phyloP scores from a whole-genome alignment of 2,888 invertebrate species.

The Eledone cirrhosa region DNA sequence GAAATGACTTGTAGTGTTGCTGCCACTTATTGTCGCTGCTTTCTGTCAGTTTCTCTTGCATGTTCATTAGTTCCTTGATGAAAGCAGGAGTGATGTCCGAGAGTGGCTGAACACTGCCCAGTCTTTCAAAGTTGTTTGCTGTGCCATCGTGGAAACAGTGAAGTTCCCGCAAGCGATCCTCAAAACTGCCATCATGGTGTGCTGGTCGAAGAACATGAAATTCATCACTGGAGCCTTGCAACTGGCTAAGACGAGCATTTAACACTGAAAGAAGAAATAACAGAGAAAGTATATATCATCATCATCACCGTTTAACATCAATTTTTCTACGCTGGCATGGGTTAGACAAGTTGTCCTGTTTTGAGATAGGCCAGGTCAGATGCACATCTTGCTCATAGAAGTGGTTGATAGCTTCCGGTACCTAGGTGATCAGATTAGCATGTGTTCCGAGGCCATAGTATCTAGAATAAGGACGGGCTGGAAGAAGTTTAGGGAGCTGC shows the following conservation, averaged over 20 bases:
- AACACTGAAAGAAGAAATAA: neutral
- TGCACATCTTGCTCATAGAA: no score
- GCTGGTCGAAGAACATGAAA: neutral
- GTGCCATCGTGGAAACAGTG: no score
- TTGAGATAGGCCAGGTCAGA: no score
- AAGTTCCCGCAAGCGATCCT: neutral
- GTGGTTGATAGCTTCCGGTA: no score
- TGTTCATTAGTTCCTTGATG: neutral
- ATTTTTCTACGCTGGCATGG: no score
- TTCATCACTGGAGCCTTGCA: slow-evolving; percentile 17
- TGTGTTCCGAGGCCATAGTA: no score
- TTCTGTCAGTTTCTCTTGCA: neutral
- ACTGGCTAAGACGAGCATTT: slow-evolving; percentile 12
- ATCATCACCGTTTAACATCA: no score
- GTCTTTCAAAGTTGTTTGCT: neutral
- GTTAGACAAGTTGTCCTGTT: no score
- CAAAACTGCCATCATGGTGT: slow-evolving; percentile 16
- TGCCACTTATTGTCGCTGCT: neutral
- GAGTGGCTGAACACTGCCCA: neutral
- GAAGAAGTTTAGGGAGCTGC: no score
- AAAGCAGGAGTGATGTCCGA: neutral
- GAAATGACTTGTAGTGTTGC: neutral
- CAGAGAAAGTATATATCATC: no score
- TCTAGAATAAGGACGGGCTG: no score
- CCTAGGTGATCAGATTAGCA: no score